phyloP scores from a whole-genome alignment of 2,113 vertebrate genomes.

The Anser brachyrhynchus region DNA sequence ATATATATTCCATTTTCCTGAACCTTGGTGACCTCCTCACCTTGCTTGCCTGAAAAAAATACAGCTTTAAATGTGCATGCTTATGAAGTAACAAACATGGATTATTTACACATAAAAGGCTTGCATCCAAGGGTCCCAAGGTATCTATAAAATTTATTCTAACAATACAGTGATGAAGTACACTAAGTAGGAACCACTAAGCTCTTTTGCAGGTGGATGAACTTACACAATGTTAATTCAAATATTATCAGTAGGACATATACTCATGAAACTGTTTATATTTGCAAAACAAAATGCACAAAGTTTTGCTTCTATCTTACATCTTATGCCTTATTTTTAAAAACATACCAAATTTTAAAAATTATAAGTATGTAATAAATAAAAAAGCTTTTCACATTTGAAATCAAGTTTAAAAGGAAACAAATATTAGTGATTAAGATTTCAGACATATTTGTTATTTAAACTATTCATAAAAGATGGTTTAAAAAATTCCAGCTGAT shows the following conservation, averaged over 20 bases:
- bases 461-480: neutral
- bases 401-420: neutral
- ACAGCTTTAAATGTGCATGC: neutral
- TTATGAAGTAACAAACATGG: neutral
- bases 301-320: neutral
- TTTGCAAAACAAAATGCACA: neutral
- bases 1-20: too few relatives aligned
- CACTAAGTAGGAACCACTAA: neutral
- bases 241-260: neutral
- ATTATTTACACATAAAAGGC: neutral
- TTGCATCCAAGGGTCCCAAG: neutral
- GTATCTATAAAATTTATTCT: neutral
- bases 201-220: neutral
- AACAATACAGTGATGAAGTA: neutral
- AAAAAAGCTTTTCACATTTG: neutral
- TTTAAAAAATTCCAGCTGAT: neutral
- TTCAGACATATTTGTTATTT: neutral
- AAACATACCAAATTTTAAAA: neutral
- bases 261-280: neutral
- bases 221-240: neutral
- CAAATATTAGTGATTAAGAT: neutral
- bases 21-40: neutral
- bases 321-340: neutral
- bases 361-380: neutral
- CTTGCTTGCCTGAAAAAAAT: neutral